phyloP scores from a whole-genome alignment of 2,888 invertebrate genomes.

The Aleiodes leptofemur region DNA sequence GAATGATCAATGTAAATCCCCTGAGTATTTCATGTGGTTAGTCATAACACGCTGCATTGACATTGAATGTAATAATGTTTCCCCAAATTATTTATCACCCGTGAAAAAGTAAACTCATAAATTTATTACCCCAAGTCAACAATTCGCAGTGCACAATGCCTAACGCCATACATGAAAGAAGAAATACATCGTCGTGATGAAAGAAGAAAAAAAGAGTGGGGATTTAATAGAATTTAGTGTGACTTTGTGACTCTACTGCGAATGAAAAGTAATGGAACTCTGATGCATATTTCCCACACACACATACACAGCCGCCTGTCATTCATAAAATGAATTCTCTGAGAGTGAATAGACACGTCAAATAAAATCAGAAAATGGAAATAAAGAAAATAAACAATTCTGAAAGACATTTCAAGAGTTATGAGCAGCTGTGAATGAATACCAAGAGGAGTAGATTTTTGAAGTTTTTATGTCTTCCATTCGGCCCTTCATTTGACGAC shows the following conservation, averaged over 20 bases:
- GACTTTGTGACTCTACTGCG: slow-evolving; percentile 9
- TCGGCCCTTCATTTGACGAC: too few relatives aligned
- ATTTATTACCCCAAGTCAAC: slow-evolving; percentile 22
- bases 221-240: slow-evolving; percentile 30
- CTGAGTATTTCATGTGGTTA: slow-evolving; percentile 7
- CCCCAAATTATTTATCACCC: slow-evolving; percentile 22
- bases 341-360: slow-evolving; percentile 13
- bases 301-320: slow-evolving; percentile 32
- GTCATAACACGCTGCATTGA: slow-evolving; percentile 20
- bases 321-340: slow-evolving; percentile 21
- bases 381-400: background rate
- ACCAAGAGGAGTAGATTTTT: background rate
- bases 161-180: background rate
- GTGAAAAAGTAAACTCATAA: slow-evolving; percentile 3
- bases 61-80: slow-evolving; percentile 6
- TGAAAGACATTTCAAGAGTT: too few relatives aligned
- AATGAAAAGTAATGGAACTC: slow-evolving; percentile 48
- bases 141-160: slow-evolving; percentile 27
- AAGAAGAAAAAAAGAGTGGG: too few relatives aligned
- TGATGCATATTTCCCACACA: slow-evolving; percentile 50
- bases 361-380: slow-evolving; percentile 13
- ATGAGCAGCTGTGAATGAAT: background rate
- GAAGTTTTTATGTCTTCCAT: background rate
- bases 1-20: background rate
- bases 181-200: background rate